Conservation (phyloP, 2,888 invertebrate genomes). For the Ectemnius continuus region DNA sequence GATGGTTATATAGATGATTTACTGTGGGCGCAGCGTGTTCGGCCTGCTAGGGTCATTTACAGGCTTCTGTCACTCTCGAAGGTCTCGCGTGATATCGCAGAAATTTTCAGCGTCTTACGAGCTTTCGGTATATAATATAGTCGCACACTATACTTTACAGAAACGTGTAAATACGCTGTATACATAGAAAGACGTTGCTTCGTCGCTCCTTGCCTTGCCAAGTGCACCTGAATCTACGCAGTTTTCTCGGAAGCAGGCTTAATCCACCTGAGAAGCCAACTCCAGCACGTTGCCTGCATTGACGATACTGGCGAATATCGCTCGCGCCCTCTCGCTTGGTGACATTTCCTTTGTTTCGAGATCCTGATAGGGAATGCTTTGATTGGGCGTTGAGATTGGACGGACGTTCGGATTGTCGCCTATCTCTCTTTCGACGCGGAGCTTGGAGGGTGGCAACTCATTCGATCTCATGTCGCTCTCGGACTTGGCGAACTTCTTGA, state of each 20-base stretch:
- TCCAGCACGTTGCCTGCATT: slow-evolving; percentile 64
- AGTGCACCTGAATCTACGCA: background rate
- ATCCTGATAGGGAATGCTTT: slow-evolving; percentile 7
- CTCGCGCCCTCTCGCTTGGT: slow-evolving; percentile 67
- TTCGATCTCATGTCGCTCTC: slow-evolving; percentile 65
- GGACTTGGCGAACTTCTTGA: slow-evolving; percentile 66
- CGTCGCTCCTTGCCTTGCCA: background rate
- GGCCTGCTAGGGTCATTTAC: too few species aligned
- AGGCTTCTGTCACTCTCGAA: too few species aligned
- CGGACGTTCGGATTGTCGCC: slow-evolving; percentile 61
- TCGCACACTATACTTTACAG: slow-evolving; percentile 8
- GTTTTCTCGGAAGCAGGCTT: background rate
- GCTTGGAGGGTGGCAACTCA: slow-evolving; percentile 50
- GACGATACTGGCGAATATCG: slow-evolving; percentile 70
- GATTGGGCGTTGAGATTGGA: slow-evolving; percentile 43
- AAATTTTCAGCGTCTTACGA: background rate
- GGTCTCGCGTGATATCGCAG: background rate
- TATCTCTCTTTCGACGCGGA: slow-evolving; percentile 65
- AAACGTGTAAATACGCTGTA: background rate
- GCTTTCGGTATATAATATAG: background rate
- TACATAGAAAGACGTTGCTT: background rate
- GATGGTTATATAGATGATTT: slow-evolving; percentile 15
- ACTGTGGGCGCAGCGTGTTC: background rate
- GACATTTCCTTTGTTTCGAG: slow-evolving; percentile 35
- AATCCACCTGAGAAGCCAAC: slow-evolving; percentile 43